phyloP scores from a whole-genome alignment of 2,888 invertebrate species.

The Chaetogeoica ovagalla region DNA sequence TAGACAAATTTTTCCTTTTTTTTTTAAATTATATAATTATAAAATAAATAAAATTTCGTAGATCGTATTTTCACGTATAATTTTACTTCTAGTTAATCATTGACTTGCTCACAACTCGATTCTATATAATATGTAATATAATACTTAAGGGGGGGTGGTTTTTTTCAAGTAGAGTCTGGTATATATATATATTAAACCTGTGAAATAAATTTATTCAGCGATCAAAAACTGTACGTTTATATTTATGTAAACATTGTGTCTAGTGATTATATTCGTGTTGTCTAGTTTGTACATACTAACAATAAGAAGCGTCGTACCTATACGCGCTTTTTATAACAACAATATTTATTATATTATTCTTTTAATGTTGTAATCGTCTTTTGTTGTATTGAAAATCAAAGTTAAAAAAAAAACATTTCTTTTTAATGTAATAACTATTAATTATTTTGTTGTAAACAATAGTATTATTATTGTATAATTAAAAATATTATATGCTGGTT shows the following conservation, averaged over 20 bases:
- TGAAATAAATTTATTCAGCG: conserved; percentile 21
- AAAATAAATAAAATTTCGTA: too few species aligned
- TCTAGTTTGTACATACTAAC: conserved; percentile 17
- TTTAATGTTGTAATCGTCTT: not conserved
- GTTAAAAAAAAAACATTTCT: not conserved
- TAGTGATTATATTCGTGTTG: conserved; percentile 1
- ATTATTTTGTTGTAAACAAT: conserved; percentile 16
- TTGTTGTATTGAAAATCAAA: not conserved
- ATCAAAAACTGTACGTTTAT: conserved; percentile 40
- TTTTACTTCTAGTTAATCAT: too few species aligned
- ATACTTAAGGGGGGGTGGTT: too few species aligned
- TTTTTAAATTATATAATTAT: too few species aligned
- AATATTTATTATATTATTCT: not conserved
- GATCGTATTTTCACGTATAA: too few species aligned
- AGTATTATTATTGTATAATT: not conserved
- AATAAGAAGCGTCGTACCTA: not conserved
- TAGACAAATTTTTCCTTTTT: too few species aligned
- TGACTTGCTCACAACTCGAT: too few species aligned
- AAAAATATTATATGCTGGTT: not conserved
- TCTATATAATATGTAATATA: too few species aligned
- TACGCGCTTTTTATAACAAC: conserved; percentile 1
- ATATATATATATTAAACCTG: not conserved
- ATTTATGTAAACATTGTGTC: too few species aligned
- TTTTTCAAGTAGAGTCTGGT: conserved; percentile 2
- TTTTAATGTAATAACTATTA: conserved; percentile 8